Conservation (phyloP, 2,797 vertebrate species). For the Silurus aristotelis region DNA sequence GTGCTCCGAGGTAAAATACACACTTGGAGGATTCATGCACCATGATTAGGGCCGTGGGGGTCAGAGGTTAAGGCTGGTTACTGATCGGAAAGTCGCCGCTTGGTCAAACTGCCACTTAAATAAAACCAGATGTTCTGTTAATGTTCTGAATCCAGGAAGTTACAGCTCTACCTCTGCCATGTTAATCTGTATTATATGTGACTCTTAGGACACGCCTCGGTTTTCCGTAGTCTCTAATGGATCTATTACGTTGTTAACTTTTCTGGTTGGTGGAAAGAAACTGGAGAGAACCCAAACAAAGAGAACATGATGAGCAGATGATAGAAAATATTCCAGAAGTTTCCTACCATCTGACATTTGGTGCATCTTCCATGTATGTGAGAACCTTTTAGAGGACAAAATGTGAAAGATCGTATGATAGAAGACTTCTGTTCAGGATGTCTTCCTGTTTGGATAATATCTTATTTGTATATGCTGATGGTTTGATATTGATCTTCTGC, state of each 20-base stretch:
- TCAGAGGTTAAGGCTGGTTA: too few relatives aligned
- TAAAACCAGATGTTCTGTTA: too few relatives aligned
- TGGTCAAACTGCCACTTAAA: too few relatives aligned
- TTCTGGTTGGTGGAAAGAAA: neutral
- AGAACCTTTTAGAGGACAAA: neutral
- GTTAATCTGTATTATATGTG: too few relatives aligned
- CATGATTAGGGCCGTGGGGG: too few relatives aligned
- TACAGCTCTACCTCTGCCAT: too few relatives aligned
- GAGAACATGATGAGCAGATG: neutral
- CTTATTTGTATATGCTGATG: neutral
- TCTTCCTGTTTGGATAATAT: neutral
- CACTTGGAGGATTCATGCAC: neutral
- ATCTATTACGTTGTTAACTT: neutral
- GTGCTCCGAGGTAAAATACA: conserved; percentile 67
- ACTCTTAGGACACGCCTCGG: too few relatives aligned
- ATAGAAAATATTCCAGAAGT: too few relatives aligned
- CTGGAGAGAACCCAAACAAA: neutral
- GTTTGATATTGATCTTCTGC: neutral
- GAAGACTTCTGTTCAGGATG: neutral
- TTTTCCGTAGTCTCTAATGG: too few relatives aligned
- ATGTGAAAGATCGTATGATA: neutral
- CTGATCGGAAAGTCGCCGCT: too few relatives aligned
- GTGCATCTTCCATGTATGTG: neutral
- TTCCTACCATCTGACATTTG: neutral
- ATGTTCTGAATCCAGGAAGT: too few relatives aligned